Percentiles rank a stretch among this genome's conserved stretches.
Conservation (phyloP, 2,113 vertebrate genomes). For the Toxostoma redivivum region DNA sequence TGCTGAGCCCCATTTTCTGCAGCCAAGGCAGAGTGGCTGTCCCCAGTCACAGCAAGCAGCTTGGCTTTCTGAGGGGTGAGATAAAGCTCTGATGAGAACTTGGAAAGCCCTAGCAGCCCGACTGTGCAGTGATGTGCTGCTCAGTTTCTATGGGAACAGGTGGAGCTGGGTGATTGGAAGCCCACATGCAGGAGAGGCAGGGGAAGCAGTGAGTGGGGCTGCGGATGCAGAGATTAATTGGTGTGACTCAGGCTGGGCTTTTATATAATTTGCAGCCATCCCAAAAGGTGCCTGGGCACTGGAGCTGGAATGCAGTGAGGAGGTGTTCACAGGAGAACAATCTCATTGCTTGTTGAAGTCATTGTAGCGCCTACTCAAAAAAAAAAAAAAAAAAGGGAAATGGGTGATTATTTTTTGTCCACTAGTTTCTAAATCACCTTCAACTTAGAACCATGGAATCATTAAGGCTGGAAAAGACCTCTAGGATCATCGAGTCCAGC, state of each 20-base stretch:
- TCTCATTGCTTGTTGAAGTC: background rate
- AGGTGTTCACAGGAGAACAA: background rate
- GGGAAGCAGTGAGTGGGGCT: constrained; percentile 4
- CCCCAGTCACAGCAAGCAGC: background rate
- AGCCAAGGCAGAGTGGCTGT: background rate
- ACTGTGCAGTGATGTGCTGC: background rate
- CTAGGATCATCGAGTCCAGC: background rate
- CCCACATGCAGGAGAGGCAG: background rate
- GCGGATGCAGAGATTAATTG: constrained; percentile 46
- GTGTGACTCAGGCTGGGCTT: constrained; percentile 49
- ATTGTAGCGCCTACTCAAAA: background rate
- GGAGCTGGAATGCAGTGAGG: background rate
- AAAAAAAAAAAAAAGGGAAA: background rate
- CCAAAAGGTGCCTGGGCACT: background rate
- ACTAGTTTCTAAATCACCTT: background rate
- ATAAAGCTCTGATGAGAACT: background rate
- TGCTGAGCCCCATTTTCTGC: background rate
- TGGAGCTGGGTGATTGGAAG: constrained; percentile 29
- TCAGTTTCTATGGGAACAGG: constrained; percentile 63
- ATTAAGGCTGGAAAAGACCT: background rate
- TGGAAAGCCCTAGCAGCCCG: background rate
- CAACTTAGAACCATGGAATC: background rate
- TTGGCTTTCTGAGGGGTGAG: background rate
- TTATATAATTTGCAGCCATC: constrained; percentile 16
- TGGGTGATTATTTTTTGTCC: background rate